phyloP scores from a whole-genome alignment of 2,113 vertebrate genomes.

The Centrocercus urophasianus region DNA sequence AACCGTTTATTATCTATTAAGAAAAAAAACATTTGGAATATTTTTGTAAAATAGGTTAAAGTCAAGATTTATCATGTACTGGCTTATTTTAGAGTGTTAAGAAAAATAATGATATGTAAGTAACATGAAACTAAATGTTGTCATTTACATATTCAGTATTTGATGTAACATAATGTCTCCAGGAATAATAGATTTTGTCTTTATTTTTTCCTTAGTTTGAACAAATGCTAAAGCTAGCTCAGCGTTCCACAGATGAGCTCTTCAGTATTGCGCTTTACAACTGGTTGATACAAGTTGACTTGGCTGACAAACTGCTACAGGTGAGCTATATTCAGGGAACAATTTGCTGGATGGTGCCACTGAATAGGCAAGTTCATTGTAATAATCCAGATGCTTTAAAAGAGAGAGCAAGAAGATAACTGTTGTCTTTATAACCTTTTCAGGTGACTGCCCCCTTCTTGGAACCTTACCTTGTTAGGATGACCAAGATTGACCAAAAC shows the following conservation, averaged over 20 bases:
- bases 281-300: constrained; percentile 95
- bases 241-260: constrained; percentile 94
- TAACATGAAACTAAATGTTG: neutral
- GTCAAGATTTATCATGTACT: neutral
- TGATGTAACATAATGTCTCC: neutral
- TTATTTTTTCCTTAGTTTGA: constrained; percentile 87
- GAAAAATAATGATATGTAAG: neutral
- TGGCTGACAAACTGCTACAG: constrained; percentile 94
- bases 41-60: neutral
- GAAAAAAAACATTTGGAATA: neutral
- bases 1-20: neutral
- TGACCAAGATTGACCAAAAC: constrained; percentile 96
- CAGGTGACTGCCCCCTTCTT: constrained; percentile 95
- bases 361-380: neutral
- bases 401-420: neutral
- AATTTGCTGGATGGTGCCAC: neutral
- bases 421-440: neutral
- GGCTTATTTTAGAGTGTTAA: neutral
- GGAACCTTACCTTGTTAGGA: constrained; percentile 93
- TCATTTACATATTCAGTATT: accelerated
- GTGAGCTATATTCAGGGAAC: constrained; percentile 65
- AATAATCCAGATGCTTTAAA: neutral
- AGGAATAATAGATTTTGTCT: neutral
- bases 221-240: constrained; percentile 92
- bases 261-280: constrained; percentile 98